Percentiles rank a stretch among this genome's conserved stretches.
These are phyloP conservation scores for Pachypanchax playfairii DNA, from an alignment of 2,113 vertebrate species.

Conservation along the genomic window DNA sequence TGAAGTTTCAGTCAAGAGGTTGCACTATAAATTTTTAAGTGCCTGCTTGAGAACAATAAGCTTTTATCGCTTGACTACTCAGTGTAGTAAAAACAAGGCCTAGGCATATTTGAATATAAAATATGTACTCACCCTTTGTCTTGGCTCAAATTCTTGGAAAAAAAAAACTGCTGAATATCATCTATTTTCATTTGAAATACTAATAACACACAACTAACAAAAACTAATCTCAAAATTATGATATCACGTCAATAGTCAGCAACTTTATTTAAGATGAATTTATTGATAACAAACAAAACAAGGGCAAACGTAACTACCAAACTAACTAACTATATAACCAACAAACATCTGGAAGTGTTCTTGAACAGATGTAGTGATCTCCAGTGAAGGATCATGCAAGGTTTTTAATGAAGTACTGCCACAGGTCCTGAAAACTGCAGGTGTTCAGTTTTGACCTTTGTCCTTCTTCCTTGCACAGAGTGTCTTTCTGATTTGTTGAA, in stretches of 20 bases:
- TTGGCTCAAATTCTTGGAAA: slow-evolving; percentile 10
- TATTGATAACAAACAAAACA: background rate
- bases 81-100: slow-evolving; percentile 51
- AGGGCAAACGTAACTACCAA: too few relatives aligned
- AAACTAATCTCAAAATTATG: background rate
- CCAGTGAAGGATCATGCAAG: too few relatives aligned
- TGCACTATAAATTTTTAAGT: slow-evolving; percentile 52
- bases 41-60: slow-evolving; percentile 57
- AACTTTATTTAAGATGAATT: background rate
- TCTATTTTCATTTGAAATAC: slow-evolving; percentile 25
- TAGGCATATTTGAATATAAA: slow-evolving; percentile 44
- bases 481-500: too few relatives aligned
- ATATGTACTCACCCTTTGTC: background rate
- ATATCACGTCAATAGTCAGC: background rate
- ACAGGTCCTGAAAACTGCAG: too few relatives aligned
- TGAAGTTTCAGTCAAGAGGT: slow-evolving; percentile 51
- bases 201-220: background rate
- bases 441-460: too few relatives aligned
- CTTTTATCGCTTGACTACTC: slow-evolving; percentile 52
- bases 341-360: too few relatives aligned
- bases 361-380: too few relatives aligned
- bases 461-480: too few relatives aligned
- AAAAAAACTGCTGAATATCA: slow-evolving; percentile 1
- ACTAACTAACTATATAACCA: too few relatives aligned
- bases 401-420: too few relatives aligned